A percentile compares a stretch with the other conserved stretches of the same genome.
phyloP scores from a whole-genome alignment of 2,113 vertebrate genomes.

The Meles meles region DNA sequence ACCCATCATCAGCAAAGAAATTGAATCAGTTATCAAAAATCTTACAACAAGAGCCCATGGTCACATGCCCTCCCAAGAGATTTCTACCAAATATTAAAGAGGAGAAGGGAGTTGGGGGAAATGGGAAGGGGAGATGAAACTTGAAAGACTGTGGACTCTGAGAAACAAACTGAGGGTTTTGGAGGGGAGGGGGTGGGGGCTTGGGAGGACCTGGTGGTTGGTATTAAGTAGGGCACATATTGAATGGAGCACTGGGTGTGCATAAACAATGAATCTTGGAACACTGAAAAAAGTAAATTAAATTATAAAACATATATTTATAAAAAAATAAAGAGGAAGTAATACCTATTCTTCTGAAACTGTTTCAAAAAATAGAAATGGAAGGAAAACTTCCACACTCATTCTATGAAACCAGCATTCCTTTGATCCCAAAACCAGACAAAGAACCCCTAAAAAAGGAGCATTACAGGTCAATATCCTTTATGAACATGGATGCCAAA shows the following conservation, averaged over 20 bases:
- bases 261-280: no score
- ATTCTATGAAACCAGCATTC: not conserved
- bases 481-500: not conserved
- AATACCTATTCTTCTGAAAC: not conserved
- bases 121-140: no score
- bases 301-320: no score
- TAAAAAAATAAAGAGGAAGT: not conserved
- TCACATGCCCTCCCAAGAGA: not conserved
- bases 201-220: no score
- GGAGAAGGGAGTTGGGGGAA: not conserved
- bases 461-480: not conserved
- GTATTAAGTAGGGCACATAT: no score
- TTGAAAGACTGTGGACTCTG: no score
- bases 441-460: not conserved
- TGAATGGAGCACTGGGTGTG: no score
- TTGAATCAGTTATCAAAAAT: not conserved
- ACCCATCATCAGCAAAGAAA: not conserved
- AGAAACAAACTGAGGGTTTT: no score
- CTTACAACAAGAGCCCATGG: not conserved
- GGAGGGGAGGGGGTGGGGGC: no score
- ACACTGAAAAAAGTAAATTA: no score
- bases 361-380: not conserved
- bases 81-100: not conserved
- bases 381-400: not conserved
- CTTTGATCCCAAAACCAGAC: not conserved